Evolutionary conservation across 2,797 vertebrate genomes (phyloP).

Genomic region (Cynodonichthys magdalenae): DNA sequence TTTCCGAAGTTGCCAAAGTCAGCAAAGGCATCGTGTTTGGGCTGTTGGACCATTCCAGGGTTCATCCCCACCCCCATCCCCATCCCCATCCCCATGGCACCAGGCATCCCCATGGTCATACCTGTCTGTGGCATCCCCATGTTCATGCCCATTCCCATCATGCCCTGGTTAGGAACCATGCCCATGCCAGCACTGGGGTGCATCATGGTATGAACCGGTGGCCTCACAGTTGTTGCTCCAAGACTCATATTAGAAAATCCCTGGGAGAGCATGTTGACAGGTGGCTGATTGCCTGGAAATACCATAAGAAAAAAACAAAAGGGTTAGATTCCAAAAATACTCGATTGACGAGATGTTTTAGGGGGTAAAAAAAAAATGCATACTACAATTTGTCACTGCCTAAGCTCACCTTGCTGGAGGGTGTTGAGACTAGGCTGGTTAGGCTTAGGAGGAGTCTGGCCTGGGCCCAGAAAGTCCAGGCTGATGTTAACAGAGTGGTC

Average conservation of each 20-base stretch:
- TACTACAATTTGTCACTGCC: not conserved
- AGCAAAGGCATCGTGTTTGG: conserved; percentile 98
- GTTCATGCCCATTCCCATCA: conserved; percentile 83
- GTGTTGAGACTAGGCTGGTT: conserved; percentile 93
- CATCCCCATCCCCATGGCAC: conserved; percentile 33
- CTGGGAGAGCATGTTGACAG: conserved; percentile 88
- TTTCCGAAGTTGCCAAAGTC: conserved; percentile 99
- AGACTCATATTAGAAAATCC: conserved; percentile 91
- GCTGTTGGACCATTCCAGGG: conserved; percentile 83
- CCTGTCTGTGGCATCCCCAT: conserved; percentile 73
- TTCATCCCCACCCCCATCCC: conserved; percentile 83
- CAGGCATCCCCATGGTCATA: conserved; percentile 82
- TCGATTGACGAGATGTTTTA: not conserved
- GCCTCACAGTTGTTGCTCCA: conserved; percentile 79
- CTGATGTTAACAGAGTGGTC: conserved; percentile 96
- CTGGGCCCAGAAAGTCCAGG: conserved; percentile 94
- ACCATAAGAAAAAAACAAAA: conserved; percentile 22
- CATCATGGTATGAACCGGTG: conserved; percentile 83
- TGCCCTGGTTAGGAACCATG: conserved; percentile 68
- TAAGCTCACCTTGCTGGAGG: conserved; percentile 90
- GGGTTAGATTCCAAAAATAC: not conserved
- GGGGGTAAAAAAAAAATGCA: not conserved
- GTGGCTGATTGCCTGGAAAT: conserved; percentile 83
- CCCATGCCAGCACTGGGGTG: conserved; percentile 81
- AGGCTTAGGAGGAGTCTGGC: conserved; percentile 91